These are phyloP conservation scores for Rhagium mordax DNA, from an alignment of 2,888 invertebrate species.

Conservation along the genomic window DNA sequence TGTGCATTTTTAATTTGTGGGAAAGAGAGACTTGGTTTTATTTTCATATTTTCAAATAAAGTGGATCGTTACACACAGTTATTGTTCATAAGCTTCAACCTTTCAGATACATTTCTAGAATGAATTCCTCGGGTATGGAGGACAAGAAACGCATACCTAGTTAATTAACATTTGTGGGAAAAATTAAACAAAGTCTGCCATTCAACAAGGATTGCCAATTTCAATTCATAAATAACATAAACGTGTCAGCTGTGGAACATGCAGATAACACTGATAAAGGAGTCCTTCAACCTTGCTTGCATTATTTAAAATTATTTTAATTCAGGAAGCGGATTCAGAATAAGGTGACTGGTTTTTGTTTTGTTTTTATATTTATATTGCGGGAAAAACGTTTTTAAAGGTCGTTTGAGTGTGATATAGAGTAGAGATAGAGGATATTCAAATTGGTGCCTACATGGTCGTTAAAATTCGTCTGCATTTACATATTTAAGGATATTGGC, in stretches of 20 bases:
- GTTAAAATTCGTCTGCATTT: not conserved
- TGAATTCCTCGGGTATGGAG: not conserved
- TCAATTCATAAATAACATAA: not conserved
- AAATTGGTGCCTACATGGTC: not conserved
- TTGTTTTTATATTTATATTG: slow-evolving; percentile 3
- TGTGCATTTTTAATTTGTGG: slow-evolving; percentile 32
- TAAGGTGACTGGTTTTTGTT: slow-evolving; percentile 22
- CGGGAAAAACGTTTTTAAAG: slow-evolving; percentile 1
- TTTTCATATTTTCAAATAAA: slow-evolving; percentile 17
- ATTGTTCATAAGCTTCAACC: slow-evolving; percentile 1
- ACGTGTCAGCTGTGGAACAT: not conserved
- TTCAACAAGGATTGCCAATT: not conserved
- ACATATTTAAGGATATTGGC: not conserved
- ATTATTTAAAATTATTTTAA: slow-evolving; percentile 15
- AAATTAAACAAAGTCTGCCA: not conserved
- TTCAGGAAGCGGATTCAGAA: slow-evolving; percentile 29
- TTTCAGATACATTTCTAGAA: not conserved
- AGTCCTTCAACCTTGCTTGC: slow-evolving; percentile 25
- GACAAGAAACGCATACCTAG: not conserved
- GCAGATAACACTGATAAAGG: not conserved
- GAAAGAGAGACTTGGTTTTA: slow-evolving; percentile 23
- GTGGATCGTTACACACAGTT: slow-evolving; percentile 3
- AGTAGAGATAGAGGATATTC: not conserved
- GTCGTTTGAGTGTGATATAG: not conserved
- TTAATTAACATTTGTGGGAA: not conserved